Percentiles rank a stretch among this genome's conserved stretches.
Evolutionary conservation across 2,113 vertebrate genomes (phyloP).

Genomic region (Andinoacara biseriatus): DNA sequence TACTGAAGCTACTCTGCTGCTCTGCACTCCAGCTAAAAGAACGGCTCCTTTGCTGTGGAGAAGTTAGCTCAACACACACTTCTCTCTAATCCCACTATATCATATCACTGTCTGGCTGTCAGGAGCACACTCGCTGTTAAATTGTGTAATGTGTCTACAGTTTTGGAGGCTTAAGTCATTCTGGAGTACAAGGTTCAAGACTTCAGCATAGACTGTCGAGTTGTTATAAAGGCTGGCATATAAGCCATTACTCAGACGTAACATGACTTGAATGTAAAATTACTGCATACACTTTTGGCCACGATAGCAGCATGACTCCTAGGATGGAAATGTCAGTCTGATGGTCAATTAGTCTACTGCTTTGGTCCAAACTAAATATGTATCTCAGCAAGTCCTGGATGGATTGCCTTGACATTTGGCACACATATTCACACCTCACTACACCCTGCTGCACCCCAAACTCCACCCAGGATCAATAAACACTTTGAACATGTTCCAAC

Average conservation of each 20-base stretch:
- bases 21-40: slow-evolving; percentile 28
- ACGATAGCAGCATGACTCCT: neutral
- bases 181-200: slow-evolving; percentile 8
- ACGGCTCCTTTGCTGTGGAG: slow-evolving; percentile 24
- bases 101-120: slow-evolving; percentile 26
- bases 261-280: slow-evolving; percentile 7
- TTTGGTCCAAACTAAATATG: slow-evolving; percentile 5
- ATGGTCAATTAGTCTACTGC: slow-evolving; percentile 8
- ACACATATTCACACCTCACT: neutral
- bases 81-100: slow-evolving; percentile 17
- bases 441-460: neutral
- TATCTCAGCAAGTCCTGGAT: neutral
- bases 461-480: neutral
- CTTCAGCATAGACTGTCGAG: neutral
- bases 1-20: slow-evolving; percentile 12
- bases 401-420: neutral
- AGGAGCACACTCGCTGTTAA: neutral
- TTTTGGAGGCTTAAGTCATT: slow-evolving; percentile 11
- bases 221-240: slow-evolving; percentile 6
- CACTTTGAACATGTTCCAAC: neutral
- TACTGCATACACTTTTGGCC: neutral
- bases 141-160: slow-evolving; percentile 7
- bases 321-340: neutral
- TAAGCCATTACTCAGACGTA: slow-evolving; percentile 3
- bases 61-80: slow-evolving; percentile 28